Conservation (phyloP, 2,888 invertebrate genomes). For the Liopterus haemorrhoidalis region DNA sequence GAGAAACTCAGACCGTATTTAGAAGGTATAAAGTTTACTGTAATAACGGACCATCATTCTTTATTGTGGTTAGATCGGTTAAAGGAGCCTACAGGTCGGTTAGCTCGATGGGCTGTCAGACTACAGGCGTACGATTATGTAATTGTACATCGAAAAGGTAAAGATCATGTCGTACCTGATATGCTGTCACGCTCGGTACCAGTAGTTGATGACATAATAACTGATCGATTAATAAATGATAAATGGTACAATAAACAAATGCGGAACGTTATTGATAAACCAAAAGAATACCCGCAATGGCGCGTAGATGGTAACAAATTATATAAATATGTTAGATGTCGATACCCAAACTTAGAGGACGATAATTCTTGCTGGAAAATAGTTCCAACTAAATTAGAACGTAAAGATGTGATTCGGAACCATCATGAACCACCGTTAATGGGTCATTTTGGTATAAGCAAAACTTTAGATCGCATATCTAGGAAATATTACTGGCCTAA, state of each 20-base stretch:
- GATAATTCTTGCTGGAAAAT: not conserved
- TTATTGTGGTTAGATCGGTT: conserved; percentile 22
- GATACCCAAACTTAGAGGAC: not conserved
- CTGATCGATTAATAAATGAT: not conserved
- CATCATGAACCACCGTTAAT: conserved; percentile 1
- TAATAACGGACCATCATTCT: conserved; percentile 22
- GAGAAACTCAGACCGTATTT: conserved; percentile 21
- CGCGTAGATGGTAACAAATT: not conserved
- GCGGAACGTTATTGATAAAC: not conserved
- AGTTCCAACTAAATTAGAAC: not conserved
- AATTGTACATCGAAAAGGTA: conserved; percentile 24
- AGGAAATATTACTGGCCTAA: conserved; percentile 23
- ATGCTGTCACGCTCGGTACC: conserved; percentile 20
- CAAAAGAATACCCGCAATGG: not conserved
- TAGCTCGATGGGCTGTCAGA: conserved; percentile 19
- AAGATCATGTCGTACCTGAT: conserved; percentile 26
- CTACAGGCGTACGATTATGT: conserved; percentile 21
- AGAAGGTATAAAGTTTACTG: conserved; percentile 21
- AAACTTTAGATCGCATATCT: not conserved
- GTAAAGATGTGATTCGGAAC: not conserved
- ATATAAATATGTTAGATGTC: not conserved
- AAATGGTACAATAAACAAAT: not conserved
- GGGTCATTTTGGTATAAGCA: conserved; percentile 11
- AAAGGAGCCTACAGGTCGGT: conserved; percentile 20
- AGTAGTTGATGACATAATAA: not conserved